These are phyloP conservation scores for Sorex araneus DNA, from an alignment of 2,113 vertebrate species.

Conservation along the genomic window DNA sequence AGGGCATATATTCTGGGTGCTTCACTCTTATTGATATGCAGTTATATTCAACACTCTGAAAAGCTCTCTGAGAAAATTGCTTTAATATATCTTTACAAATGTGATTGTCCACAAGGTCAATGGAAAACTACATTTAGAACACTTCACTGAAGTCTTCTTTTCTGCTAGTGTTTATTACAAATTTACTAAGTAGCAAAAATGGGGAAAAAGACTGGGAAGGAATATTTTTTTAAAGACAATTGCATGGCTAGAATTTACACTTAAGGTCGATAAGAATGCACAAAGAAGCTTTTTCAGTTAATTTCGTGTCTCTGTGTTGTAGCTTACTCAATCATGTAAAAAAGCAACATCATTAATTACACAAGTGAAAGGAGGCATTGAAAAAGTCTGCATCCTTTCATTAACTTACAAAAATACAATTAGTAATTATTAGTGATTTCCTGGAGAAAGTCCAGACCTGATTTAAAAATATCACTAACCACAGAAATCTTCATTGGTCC, in stretches of 20 bases:
- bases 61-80: slow-evolving; percentile 38
- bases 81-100: slow-evolving; percentile 41
- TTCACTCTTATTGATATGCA: slow-evolving; percentile 11
- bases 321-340: slow-evolving; percentile 88
- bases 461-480: slow-evolving; percentile 92
- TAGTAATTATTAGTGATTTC: slow-evolving; percentile 97
- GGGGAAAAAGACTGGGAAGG: slow-evolving; percentile 45
- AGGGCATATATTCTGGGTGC: neutral
- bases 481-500: slow-evolving; percentile 92
- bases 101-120: slow-evolving; percentile 23
- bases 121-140: slow-evolving; percentile 31
- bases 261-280: slow-evolving; percentile 77
- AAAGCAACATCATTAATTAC: slow-evolving; percentile 90
- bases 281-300: slow-evolving; percentile 83
- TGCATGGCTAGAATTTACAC: slow-evolving; percentile 69
- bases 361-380: slow-evolving; percentile 92
- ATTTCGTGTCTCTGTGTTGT: slow-evolving; percentile 84
- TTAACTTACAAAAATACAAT: slow-evolving; percentile 98
- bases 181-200: slow-evolving; percentile 51
- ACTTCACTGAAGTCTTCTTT: slow-evolving; percentile 30
- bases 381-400: slow-evolving; percentile 91
- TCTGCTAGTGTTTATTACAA: slow-evolving; percentile 35
- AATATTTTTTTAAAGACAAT: slow-evolving; percentile 81
- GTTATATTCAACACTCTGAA: slow-evolving; percentile 21
- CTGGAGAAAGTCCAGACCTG: slow-evolving; percentile 98